Evolutionary conservation across 2,113 vertebrate genomes (phyloP).

Genomic region (Hiodon tergisus): DNA sequence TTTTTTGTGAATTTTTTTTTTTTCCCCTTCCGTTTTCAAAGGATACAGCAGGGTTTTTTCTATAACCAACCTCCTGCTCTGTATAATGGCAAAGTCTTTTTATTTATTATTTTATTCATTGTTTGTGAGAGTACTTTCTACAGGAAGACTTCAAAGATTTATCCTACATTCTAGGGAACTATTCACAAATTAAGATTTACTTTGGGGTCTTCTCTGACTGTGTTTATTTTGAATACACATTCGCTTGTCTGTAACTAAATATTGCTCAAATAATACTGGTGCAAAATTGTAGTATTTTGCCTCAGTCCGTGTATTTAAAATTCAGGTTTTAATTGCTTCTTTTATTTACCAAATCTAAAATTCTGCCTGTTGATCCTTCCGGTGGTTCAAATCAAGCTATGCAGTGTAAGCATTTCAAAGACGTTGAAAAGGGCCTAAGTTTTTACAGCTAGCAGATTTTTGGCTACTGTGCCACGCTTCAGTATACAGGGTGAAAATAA

Average conservation of each 20-base stretch:
- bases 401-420: no score
- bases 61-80: background rate
- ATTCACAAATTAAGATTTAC: background rate
- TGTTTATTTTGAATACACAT: background rate
- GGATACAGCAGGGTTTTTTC: background rate
- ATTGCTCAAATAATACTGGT: background rate
- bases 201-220: background rate
- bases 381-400: background rate
- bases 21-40: constrained; percentile 3
- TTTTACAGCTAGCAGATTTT: no score
- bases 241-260: background rate
- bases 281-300: background rate
- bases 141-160: background rate
- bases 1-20: background rate
- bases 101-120: background rate
- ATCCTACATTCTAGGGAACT: background rate
- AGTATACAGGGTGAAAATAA: no score
- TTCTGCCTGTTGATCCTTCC: constrained; percentile 1
- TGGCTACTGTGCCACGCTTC: no score
- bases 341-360: background rate
- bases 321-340: constrained; percentile 8
- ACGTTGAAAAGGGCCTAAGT: no score
- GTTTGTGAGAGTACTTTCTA: background rate
- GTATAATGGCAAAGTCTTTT: background rate
- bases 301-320: background rate